A percentile compares a stretch with the other conserved stretches of the same genome.
Evolutionary conservation across 2,797 vertebrate species (phyloP).

Genomic region (Apogon talboti): DNA sequence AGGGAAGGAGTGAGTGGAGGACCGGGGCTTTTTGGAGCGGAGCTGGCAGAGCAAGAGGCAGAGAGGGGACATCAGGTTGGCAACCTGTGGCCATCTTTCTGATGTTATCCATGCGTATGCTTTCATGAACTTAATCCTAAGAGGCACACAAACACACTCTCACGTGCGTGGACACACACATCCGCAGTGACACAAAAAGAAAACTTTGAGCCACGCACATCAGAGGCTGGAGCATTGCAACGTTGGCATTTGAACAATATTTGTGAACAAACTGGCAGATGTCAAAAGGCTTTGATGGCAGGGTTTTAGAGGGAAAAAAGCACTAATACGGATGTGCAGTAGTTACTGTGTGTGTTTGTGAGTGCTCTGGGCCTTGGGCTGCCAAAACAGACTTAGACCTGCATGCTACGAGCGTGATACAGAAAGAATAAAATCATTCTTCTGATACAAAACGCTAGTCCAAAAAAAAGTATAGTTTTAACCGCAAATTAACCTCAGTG

Average conservation of each 20-base stretch:
- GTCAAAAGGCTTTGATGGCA: constrained; percentile 81
- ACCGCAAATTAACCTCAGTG: constrained; percentile 5
- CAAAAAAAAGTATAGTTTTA: neutral
- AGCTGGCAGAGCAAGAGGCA: constrained; percentile 42
- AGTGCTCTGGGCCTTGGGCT: constrained; percentile 69
- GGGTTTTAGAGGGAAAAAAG: constrained; percentile 72
- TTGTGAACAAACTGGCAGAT: constrained; percentile 82
- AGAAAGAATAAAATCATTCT: constrained; percentile 33
- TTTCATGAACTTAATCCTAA: constrained; percentile 71
- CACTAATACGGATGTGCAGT: constrained; percentile 79
- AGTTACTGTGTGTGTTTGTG: constrained; percentile 78
- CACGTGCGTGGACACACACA: constrained; percentile 24
- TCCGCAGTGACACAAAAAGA: constrained; percentile 48
- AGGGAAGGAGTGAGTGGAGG: constrained; percentile 19
- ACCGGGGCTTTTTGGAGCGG: constrained; percentile 19
- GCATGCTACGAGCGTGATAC: constrained; percentile 40
- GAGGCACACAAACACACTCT: constrained; percentile 47
- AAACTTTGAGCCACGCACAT: constrained; percentile 59
- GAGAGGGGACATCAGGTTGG: constrained; percentile 70
- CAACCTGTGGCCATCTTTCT: constrained; percentile 76
- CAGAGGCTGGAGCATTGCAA: constrained; percentile 63
- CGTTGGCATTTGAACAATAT: constrained; percentile 80
- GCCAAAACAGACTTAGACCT: constrained; percentile 65
- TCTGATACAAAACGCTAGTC: constrained; percentile 19
- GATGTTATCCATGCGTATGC: constrained; percentile 71